Conservation (phyloP, 1,140 invertebrate genomes). For the Drosophila biarmipes region DNA sequence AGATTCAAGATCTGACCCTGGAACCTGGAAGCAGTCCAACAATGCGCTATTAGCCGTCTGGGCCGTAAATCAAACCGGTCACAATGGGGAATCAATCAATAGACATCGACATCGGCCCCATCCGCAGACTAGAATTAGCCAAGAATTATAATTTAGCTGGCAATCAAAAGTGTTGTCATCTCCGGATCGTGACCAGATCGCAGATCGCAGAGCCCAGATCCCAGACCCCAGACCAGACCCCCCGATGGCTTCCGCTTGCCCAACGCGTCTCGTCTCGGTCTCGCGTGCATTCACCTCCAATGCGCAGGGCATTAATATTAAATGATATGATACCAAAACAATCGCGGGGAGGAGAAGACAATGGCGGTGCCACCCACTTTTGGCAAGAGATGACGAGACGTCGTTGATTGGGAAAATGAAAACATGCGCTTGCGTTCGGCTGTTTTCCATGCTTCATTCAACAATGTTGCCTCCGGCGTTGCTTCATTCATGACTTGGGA, state of each 20-base stretch:
- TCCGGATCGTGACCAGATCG: constrained; percentile 51
- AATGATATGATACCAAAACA: constrained; percentile 40
- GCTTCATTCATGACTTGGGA: constrained; percentile 48
- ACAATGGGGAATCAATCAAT: constrained; percentile 57
- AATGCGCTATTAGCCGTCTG: constrained; percentile 36
- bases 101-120: constrained; percentile 10
- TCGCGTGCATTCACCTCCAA: constrained; percentile 69
- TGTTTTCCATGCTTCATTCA: constrained; percentile 64
- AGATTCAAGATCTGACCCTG: constrained; percentile 38
- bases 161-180: constrained; percentile 63
- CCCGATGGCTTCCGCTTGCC: constrained; percentile 65
- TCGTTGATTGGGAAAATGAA: constrained; percentile 52
- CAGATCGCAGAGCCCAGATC: constrained; percentile 8
- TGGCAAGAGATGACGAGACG: constrained; percentile 25
- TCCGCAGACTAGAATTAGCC: constrained; percentile 32
- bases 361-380: constrained; percentile 67
- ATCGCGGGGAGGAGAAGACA: constrained; percentile 44
- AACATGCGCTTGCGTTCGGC: constrained; percentile 23
- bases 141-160: constrained; percentile 56
- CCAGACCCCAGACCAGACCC: neutral
- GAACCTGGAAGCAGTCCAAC: constrained; percentile 23
- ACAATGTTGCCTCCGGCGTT: constrained; percentile 57
- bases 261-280: constrained; percentile 39
- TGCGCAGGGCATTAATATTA: constrained; percentile 53
- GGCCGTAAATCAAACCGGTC: constrained; percentile 31